Evolutionary conservation across 2,888 invertebrate genomes (phyloP), one percentile per base, ranked within the genome.

Genomic region (Chorisops tibialis): DNA sequence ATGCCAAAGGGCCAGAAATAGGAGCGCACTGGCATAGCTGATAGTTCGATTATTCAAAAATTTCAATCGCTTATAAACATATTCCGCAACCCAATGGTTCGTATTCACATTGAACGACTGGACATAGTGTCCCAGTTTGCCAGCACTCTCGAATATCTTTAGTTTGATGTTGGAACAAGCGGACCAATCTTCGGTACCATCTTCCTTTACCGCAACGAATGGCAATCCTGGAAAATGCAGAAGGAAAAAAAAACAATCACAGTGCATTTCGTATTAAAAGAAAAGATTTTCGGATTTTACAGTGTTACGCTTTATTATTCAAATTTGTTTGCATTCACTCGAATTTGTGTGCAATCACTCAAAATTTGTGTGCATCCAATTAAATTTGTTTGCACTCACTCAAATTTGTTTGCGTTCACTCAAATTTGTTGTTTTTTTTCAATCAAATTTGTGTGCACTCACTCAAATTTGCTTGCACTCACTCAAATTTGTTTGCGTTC

Each of bases 1-100:
- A 77, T 98, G 98, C 98, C 98, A 98, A 0, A 96, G 72, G 0
- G 98, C 95, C 39, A 99, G 83, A 79, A 96, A 98, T 1, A 86
- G 61, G 41, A 99, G 79, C 0, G 96, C 91, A 0, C 85, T 81
- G 0, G 85, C 80, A 76, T 98, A 97, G 66, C 96, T 96, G 2
- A 87, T 79, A 41, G 82, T 82, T 18, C 89, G 85, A 77, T 89
- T 93, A 49, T 92, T 92, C 50, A 98, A 80, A 76, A 96, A 97
- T 73, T 89, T 91, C 43, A 98, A 81, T 3, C 98, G 83, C 75
- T 97, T 97, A 81, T 94, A 98, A 19, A 98, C 81, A 75, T 98
- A 96, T 79, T 93, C 91, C 0, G 89, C 89, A 62, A 95, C 91
- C 89, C 97, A 98, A 59, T 87, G 83, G 79, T 98, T 98, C 0